Evolutionary conservation across 2,113 vertebrate species (phyloP), one percentile per base, ranked within the genome.

Genomic region (Synodontis membranacea): DNA sequence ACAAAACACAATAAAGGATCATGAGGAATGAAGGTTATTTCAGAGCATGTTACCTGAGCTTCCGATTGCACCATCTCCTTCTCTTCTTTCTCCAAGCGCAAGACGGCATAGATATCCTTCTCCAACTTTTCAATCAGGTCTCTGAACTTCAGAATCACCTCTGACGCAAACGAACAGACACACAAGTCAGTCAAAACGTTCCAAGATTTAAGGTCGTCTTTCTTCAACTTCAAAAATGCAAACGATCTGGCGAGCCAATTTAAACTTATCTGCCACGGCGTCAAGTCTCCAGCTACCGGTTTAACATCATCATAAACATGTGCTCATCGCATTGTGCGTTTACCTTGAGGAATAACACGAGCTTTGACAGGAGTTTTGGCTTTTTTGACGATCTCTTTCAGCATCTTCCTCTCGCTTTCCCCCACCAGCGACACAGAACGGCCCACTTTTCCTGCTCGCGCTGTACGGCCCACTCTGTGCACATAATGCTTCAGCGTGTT

Each of bases 401-500:
- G 94, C 94, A 95, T 97, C 91, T 96, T 97, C 89, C 98, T 95
- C 89, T 99, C 98, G 0, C 96, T 95, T 87, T 99, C 98, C 0
- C 98, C 98, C 7, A 98, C 97, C 80, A 99, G 95, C 11, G 98
- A 99, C 84, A 99, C 97, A 0, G 98, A 99, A 3, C 97, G 96
- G 0, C 98, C 98, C 0, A 96, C 96, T 6, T 95, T 96, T 0
- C 98, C 97, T 0, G 98, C 98, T 23, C 98, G 95, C 0, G 98
- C 98, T 0, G 98, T 99, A 0, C 98, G 95, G 1, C 98, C 98
- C 28, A 99, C 98, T 0, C 98, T 95, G 91, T 99, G 98, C 37
- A 99, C 98, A 0, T 99, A 99, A 90, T 99, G 98, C 88, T 99
- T 99, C 64, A 93, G 86, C 0, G 98, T 99, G 87, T 97, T 97